phyloP scores from a whole-genome alignment of 2,113 vertebrate genomes.

The Fulmarus glacialis region DNA sequence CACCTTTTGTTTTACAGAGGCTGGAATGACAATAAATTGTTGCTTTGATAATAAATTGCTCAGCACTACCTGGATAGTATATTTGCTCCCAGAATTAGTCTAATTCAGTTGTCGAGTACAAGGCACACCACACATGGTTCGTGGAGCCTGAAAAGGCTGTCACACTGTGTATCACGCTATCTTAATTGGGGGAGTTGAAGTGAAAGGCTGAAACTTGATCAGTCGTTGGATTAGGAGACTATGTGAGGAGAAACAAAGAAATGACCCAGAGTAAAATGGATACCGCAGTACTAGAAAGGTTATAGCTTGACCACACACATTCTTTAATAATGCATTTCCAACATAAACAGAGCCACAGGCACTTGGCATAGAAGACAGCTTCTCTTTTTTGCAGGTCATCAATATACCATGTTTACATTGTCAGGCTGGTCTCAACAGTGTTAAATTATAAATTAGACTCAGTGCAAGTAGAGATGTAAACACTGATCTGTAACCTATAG shows the following conservation, averaged over 20 bases:
- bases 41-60: neutral
- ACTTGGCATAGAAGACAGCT: constrained; percentile 57
- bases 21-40: neutral
- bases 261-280: constrained; percentile 38
- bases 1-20: neutral
- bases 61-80: neutral
- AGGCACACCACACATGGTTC: neutral
- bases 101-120: neutral
- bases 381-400: constrained; percentile 68
- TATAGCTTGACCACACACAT: constrained; percentile 64
- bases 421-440: constrained; percentile 53
- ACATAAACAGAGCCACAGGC: constrained; percentile 64
- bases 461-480: constrained; percentile 43
- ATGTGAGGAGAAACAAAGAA: constrained; percentile 62
- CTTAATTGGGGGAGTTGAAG: constrained; percentile 29
- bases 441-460: constrained; percentile 63
- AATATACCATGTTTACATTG: constrained; percentile 62
- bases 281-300: constrained; percentile 20
- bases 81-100: neutral
- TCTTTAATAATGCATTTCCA: constrained; percentile 67
- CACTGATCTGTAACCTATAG: constrained; percentile 16
- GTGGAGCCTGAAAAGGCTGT: neutral
- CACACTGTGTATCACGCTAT: neutral
- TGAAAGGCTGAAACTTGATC: constrained; percentile 57
- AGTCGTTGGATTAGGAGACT: constrained; percentile 32